Conservation (phyloP, 2,113 vertebrate species). For the Miniopterus natalensis region DNA sequence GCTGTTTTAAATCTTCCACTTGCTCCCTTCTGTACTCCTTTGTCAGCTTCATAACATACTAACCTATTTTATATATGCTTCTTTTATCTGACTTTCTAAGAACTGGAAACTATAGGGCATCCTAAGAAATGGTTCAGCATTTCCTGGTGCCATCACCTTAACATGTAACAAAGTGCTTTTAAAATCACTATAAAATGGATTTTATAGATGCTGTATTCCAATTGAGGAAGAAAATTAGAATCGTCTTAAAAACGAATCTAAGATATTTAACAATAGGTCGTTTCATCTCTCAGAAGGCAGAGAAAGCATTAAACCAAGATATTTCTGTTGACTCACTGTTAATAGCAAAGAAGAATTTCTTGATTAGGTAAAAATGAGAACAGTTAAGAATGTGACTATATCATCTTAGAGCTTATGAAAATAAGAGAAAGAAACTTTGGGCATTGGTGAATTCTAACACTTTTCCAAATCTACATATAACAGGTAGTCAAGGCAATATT, state of each 20-base stretch:
- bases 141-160: not conserved
- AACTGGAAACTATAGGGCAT: not conserved
- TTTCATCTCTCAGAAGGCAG: not conserved
- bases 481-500: not conserved
- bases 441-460: not conserved
- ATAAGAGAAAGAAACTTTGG: not conserved
- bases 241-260: not conserved
- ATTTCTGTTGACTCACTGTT: not conserved
- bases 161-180: not conserved
- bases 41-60: constrained; percentile 72
- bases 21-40: constrained; percentile 70
- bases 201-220: not conserved
- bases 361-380: not conserved
- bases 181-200: not conserved
- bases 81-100: constrained; percentile 72
- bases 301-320: not conserved
- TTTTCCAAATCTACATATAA: not conserved
- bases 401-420: not conserved
- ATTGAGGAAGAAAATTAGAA: not conserved
- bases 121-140: not conserved
- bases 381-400: not conserved
- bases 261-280: not conserved
- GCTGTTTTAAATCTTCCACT: constrained; percentile 80
- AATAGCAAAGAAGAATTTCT: not conserved
- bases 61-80: constrained; percentile 70